Conservation (phyloP, 2,797 vertebrate genomes). For the Malacoctenus gilli region DNA sequence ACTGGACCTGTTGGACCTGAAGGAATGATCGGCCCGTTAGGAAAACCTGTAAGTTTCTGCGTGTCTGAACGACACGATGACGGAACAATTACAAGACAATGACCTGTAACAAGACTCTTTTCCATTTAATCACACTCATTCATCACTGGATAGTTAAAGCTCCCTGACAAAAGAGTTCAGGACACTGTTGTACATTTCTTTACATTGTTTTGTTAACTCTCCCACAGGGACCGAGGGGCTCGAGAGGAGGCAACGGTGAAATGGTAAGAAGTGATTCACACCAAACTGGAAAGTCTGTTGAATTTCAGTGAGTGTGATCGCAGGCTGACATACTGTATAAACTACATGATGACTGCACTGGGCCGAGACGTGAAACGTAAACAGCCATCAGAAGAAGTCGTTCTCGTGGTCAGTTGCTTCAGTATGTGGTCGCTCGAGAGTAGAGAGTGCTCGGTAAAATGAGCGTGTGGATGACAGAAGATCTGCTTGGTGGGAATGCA, state of each 20-base stretch:
- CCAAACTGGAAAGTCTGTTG: slow-evolving; percentile 9
- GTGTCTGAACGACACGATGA: no score
- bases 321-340: neutral
- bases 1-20: slow-evolving; percentile 88
- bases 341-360: slow-evolving; percentile 9
- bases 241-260: slow-evolving; percentile 90
- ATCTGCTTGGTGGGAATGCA: no score
- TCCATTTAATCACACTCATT: no score
- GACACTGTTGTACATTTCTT: neutral
- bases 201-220: slow-evolving; percentile 13
- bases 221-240: slow-evolving; percentile 87
- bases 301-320: slow-evolving; percentile 10
- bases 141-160: no score
- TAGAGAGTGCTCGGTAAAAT: no score
- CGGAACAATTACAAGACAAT: no score
- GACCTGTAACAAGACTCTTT: no score
- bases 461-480: no score
- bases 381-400: slow-evolving; percentile 1
- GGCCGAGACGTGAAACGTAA: slow-evolving; percentile 8
- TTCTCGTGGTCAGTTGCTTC: no score
- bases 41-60: slow-evolving; percentile 86
- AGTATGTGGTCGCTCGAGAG: no score
- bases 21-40: slow-evolving; percentile 88
- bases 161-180: neutral
- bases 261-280: slow-evolving; percentile 85